Percentiles rank a stretch among this genome's conserved stretches.
Evolutionary conservation across 2,888 invertebrate species (phyloP).

Genomic region (Phengaris arion): DNA sequence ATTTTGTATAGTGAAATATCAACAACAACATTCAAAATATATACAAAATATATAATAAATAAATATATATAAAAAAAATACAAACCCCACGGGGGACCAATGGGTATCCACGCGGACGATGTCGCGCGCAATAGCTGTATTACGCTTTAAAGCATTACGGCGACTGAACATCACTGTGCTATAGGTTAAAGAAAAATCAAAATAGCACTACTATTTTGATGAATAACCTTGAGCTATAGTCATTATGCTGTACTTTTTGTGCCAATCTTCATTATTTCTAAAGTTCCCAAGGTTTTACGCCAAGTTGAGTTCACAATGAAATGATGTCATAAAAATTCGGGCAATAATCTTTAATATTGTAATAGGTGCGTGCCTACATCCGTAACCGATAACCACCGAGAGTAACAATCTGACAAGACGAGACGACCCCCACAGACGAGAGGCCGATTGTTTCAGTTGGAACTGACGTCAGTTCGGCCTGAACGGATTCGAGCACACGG

Average conservation of each 20-base stretch:
- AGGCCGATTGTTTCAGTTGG: too few species aligned
- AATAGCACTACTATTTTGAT: background rate
- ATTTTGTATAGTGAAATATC: too few species aligned
- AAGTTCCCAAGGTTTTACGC: conserved; percentile 30
- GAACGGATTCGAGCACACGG: too few species aligned
- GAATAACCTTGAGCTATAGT: background rate
- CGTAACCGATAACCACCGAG: background rate
- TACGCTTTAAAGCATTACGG: too few species aligned
- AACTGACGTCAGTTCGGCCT: too few species aligned
- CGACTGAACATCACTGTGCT: background rate
- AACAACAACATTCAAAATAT: too few species aligned
- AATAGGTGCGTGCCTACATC: background rate
- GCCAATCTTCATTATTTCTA: conserved; percentile 40
- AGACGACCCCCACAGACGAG: too few species aligned
- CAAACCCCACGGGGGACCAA: too few species aligned
- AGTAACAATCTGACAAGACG: background rate
- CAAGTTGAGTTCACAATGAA: background rate
- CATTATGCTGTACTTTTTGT: conserved; percentile 44
- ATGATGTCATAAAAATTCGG: conserved; percentile 24
- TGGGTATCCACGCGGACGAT: too few species aligned
- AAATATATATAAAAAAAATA: too few species aligned
- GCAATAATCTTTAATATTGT: background rate
- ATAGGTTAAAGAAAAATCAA: background rate
- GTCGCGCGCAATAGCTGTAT: too few species aligned
- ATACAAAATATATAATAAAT: too few species aligned